Percentiles rank a stretch among this genome's conserved stretches.
Evolutionary conservation across 2,797 vertebrate species (phyloP).

Genomic region (Peromyscus nudipes): DNA sequence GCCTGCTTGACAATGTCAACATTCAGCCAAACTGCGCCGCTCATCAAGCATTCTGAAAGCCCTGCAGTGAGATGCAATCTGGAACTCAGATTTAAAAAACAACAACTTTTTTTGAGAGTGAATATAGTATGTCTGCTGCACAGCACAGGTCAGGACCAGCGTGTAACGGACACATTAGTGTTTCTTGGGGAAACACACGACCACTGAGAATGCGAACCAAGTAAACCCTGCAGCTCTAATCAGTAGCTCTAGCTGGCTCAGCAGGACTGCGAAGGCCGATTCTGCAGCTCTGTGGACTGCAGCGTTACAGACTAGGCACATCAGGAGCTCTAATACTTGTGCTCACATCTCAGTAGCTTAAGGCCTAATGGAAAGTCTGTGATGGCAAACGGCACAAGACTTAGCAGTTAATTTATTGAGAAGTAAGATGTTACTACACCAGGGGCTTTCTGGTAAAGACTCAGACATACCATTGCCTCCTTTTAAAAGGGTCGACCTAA

Average conservation of each 20-base stretch:
- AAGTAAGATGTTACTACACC: neutral
- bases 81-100: constrained; percentile 9
- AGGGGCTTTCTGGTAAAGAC: neutral
- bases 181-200: constrained; percentile 32
- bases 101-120: neutral
- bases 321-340: constrained; percentile 40
- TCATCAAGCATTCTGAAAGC: constrained; percentile 35
- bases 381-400: constrained; percentile 26
- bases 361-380: constrained; percentile 57
- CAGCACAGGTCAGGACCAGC: neutral
- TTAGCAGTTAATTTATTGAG: constrained; percentile 39
- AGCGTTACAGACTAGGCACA: neutral
- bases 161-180: neutral
- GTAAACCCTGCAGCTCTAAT: neutral
- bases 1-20: neutral
- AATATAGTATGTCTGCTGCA: neutral
- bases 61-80: neutral
- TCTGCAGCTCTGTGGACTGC: constrained; percentile 39
- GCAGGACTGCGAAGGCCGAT: neutral
- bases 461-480: neutral
- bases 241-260: constrained; percentile 9
- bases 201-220: constrained; percentile 26
- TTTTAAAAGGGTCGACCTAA: neutral
- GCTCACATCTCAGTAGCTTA: constrained; percentile 44
- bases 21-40: constrained; percentile 25